phyloP scores from a whole-genome alignment of 92 coral and sea anemone species.

The Phenganax marumi region DNA sequence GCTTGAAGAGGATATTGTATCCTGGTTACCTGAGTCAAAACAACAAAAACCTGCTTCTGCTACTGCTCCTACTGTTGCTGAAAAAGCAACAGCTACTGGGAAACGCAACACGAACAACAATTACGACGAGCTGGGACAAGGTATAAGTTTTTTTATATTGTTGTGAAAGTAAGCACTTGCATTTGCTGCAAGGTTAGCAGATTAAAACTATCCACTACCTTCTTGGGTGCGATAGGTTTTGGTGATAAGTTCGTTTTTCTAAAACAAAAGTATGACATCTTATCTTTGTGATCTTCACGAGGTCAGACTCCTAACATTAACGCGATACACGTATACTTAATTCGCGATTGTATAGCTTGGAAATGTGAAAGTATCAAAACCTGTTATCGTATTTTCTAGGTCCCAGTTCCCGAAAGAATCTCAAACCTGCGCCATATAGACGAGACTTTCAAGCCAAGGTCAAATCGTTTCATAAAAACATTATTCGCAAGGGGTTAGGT shows the following conservation, averaged over 20 bases:
- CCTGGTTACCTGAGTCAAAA: slow-evolving; percentile 61
- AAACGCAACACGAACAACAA: neutral
- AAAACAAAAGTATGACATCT: too few relatives aligned
- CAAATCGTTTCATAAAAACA: slow-evolving; percentile 93
- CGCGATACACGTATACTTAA: too few relatives aligned
- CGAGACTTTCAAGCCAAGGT: slow-evolving; percentile 99
- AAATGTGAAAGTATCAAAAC: neutral
- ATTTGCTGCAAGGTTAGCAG: too few relatives aligned
- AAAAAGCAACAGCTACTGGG: neutral
- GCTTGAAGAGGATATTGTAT: slow-evolving; percentile 79
- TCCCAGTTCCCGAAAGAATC: slow-evolving; percentile 40
- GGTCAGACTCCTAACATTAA: too few relatives aligned
- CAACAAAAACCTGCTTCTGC: slow-evolving; percentile 3
- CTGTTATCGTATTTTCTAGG: slow-evolving; percentile 24
- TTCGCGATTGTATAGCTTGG: too few relatives aligned
- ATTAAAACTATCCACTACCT: too few relatives aligned
- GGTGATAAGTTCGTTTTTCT: too few relatives aligned
- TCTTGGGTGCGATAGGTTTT: too few relatives aligned
- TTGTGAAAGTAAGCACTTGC: too few relatives aligned
- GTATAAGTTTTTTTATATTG: too few relatives aligned
- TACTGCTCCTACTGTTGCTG: too few relatives aligned
- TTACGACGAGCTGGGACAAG: slow-evolving; percentile 18
- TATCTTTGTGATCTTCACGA: too few relatives aligned
- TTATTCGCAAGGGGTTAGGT: slow-evolving; percentile 86
- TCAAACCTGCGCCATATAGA: slow-evolving; percentile 95